These are phyloP conservation scores for Intellagama lesueurii DNA, from an alignment of 2,797 vertebrate species.

Conservation along the genomic window DNA sequence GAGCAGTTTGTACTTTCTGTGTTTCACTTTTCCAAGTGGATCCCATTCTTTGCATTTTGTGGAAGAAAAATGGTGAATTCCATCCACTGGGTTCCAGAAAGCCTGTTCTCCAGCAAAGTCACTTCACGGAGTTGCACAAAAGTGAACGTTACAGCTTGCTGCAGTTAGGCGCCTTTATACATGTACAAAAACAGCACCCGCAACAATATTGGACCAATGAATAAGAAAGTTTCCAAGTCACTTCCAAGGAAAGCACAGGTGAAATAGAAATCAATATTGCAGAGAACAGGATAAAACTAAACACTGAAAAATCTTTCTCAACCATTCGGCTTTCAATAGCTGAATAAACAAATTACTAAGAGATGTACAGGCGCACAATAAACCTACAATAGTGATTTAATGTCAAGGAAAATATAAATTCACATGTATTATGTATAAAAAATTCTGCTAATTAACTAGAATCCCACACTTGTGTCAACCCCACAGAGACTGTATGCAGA, in stretches of 20 bases:
- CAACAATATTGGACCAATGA: background rate
- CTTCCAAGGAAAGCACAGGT: constrained; percentile 18
- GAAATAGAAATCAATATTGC: constrained; percentile 33
- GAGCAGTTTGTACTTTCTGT: constrained; percentile 6
- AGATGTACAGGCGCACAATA: constrained; percentile 39
- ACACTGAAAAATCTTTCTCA: background rate
- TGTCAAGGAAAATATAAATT: too few species aligned
- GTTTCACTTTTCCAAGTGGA: background rate
- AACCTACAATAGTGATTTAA: background rate
- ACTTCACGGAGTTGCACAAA: background rate
- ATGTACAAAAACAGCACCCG: background rate
- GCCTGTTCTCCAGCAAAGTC: background rate
- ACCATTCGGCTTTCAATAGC: background rate
- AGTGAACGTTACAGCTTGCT: background rate
- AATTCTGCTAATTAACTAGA: constrained; percentile 43
- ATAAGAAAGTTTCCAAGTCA: constrained; percentile 8
- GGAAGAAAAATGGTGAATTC: background rate
- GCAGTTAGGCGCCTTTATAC: constrained; percentile 49
- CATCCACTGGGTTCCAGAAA: constrained; percentile 17
- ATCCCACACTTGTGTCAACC: constrained; percentile 30
- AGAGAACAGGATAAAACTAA: background rate
- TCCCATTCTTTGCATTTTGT: constrained; percentile 27
- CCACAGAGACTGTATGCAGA: background rate
- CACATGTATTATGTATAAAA: constrained; percentile 29
- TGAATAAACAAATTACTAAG: background rate